Evolutionary conservation across 64 coral and sea anemone genomes (phyloP).

Genomic region (Porites australiensis): DNA sequence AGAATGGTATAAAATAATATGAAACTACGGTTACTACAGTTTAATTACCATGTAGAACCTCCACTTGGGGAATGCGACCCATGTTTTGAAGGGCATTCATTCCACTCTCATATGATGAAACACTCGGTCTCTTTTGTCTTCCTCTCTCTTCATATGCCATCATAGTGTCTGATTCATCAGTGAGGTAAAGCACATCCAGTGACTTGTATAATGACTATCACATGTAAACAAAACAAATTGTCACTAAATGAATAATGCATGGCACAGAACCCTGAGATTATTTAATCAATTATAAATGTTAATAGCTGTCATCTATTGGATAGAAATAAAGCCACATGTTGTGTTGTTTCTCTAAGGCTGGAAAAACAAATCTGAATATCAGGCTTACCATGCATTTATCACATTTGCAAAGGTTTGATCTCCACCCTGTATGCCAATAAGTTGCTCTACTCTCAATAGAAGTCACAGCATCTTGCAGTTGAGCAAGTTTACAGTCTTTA

Average conservation of each 20-base stretch:
- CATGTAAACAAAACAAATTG: not conserved
- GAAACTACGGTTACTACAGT: too few relatives aligned
- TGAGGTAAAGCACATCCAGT: conserved; percentile 79
- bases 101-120: conserved; percentile 90
- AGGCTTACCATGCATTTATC: conserved; percentile 74
- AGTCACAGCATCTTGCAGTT: conserved; percentile 61
- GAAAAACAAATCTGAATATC: not conserved
- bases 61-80: conserved; percentile 90
- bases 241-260: not conserved
- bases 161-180: conserved; percentile 84
- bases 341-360: too few relatives aligned
- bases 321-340: too few relatives aligned
- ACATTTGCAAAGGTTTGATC: conserved; percentile 86
- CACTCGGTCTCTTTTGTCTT: conserved; percentile 38
- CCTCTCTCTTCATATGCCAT: conserved; percentile 90
- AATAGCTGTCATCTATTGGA: too few relatives aligned
- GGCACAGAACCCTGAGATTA: too few relatives aligned
- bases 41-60: conserved; percentile 86
- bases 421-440: conserved; percentile 92
- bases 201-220: conserved; percentile 74
- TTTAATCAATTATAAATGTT: too few relatives aligned
- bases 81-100: conserved; percentile 91
- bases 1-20: too few relatives aligned
- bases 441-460: conserved; percentile 42
- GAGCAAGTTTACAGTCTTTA: conserved; percentile 74